Percentiles rank a stretch among this genome's conserved stretches.
Evolutionary conservation across 2,888 invertebrate species (phyloP).

Genomic region (Watsonalla binaria): DNA sequence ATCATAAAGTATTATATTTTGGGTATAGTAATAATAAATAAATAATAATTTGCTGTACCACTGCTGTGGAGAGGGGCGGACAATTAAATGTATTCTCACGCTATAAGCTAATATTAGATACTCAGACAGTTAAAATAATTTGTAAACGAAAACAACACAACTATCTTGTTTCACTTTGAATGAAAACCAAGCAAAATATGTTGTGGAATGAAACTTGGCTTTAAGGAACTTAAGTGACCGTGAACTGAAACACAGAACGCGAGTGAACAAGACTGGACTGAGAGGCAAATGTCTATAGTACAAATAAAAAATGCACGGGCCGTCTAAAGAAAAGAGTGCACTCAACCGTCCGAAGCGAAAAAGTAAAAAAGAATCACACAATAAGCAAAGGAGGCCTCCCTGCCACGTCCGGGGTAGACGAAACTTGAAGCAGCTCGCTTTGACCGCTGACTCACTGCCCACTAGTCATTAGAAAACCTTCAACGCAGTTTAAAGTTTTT

Average conservation of each 20-base stretch:
- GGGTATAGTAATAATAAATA: not conserved
- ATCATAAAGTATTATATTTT: not conserved
- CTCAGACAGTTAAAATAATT: too few species aligned
- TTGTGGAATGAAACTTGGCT: slow-evolving; percentile 10
- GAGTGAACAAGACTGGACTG: slow-evolving; percentile 42
- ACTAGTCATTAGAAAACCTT: slow-evolving; percentile 10
- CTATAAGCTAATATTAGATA: too few species aligned
- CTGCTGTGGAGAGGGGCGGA: not conserved
- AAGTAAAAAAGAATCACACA: slow-evolving; percentile 57
- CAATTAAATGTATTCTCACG: too few species aligned
- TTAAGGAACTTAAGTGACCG: slow-evolving; percentile 38
- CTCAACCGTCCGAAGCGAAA: slow-evolving; percentile 55
- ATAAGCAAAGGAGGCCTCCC: slow-evolving; percentile 52
- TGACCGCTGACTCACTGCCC: slow-evolving; percentile 43
- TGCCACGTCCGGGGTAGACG: slow-evolving; percentile 53
- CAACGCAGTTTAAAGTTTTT: slow-evolving; percentile 4
- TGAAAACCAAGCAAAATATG: slow-evolving; percentile 6
- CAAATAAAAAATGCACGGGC: slow-evolving; percentile 54
- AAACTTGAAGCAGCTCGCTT: slow-evolving; percentile 45
- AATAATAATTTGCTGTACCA: not conserved
- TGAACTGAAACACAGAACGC: slow-evolving; percentile 36
- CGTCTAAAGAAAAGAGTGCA: slow-evolving; percentile 53
- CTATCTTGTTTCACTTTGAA: too few species aligned
- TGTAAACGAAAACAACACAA: too few species aligned
- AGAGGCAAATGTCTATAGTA: slow-evolving; percentile 58